phyloP scores from a whole-genome alignment of 2,888 invertebrate species.

The Xylocampa areola region DNA sequence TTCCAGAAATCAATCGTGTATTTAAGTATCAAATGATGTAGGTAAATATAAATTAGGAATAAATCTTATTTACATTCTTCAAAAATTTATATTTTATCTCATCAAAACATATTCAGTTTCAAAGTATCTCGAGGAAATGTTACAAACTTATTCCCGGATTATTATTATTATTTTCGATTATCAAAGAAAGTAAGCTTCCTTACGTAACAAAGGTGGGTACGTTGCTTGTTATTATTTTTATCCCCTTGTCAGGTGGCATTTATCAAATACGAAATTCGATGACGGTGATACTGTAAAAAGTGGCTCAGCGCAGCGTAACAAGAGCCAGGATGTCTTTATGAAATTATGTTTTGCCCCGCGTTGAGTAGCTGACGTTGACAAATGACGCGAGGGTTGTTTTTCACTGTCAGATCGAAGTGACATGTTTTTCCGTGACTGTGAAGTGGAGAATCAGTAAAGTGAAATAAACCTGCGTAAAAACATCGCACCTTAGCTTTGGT shows the following conservation, averaged over 20 bases:
- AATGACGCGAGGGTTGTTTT: constrained; percentile 86
- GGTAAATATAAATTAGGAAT: not conserved
- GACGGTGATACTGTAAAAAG: constrained; percentile 71
- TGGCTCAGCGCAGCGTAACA: constrained; percentile 75
- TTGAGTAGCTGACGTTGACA: constrained; percentile 87
- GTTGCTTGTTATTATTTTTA: constrained; percentile 31
- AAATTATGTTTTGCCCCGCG: constrained; percentile 86
- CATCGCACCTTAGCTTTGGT: constrained; percentile 7
- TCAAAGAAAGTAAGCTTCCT: constrained; percentile 28
- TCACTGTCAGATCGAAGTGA: constrained; percentile 88
- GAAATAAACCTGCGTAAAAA: constrained; percentile 75
- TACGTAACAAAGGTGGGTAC: constrained; percentile 2
- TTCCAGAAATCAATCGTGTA: not conserved
- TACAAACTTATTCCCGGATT: constrained; percentile 4
- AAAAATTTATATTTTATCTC: constrained; percentile 6
- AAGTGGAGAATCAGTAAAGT: constrained; percentile 81
- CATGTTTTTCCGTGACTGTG: constrained; percentile 82
- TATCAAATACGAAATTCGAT: constrained; percentile 69
- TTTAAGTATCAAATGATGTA: constrained; percentile 4
- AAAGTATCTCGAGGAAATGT: not conserved
- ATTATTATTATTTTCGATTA: constrained; percentile 28
- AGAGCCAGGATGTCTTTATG: constrained; percentile 87
- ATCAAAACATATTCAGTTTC: not conserved
- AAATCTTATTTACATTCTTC: constrained; percentile 6
- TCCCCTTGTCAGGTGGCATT: constrained; percentile 44